Conservation (phyloP, 2,888 invertebrate genomes). For the Macrosiphum euphorbiae region DNA sequence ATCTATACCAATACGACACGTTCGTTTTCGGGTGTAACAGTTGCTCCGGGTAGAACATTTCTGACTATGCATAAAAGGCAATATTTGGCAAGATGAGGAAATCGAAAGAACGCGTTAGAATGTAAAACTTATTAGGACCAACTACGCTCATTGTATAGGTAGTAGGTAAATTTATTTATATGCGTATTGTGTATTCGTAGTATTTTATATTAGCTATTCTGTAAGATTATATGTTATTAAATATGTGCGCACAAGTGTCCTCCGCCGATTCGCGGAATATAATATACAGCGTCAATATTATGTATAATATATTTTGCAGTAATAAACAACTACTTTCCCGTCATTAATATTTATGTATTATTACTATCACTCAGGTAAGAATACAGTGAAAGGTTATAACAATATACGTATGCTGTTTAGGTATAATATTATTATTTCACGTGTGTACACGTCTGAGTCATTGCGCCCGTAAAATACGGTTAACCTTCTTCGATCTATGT, state of each 20-base stretch:
- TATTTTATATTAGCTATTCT: not conserved
- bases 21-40: not conserved
- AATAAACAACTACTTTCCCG: constrained; percentile 51
- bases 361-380: constrained; percentile 1
- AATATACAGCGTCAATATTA: not conserved
- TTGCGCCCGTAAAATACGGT: not conserved
- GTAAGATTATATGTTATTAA: not conserved
- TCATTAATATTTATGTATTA: constrained; percentile 41
- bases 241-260: not conserved
- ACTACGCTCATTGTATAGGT: not conserved
- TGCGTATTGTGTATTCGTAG: not conserved
- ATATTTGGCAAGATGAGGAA: not conserved
- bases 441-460: not conserved
- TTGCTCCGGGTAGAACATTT: not conserved
- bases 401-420: not conserved
- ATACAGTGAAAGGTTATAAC: constrained; percentile 43
- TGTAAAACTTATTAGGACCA: not conserved
- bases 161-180: not conserved
- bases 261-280: not conserved
- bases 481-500: not conserved
- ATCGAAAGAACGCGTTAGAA: not conserved
- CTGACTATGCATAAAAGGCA: not conserved
- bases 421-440: not conserved
- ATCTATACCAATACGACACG: not conserved
- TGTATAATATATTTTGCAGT: not conserved